Conservation (phyloP, 1,140 invertebrate genomes). For the Drosophila triauraria region DNA sequence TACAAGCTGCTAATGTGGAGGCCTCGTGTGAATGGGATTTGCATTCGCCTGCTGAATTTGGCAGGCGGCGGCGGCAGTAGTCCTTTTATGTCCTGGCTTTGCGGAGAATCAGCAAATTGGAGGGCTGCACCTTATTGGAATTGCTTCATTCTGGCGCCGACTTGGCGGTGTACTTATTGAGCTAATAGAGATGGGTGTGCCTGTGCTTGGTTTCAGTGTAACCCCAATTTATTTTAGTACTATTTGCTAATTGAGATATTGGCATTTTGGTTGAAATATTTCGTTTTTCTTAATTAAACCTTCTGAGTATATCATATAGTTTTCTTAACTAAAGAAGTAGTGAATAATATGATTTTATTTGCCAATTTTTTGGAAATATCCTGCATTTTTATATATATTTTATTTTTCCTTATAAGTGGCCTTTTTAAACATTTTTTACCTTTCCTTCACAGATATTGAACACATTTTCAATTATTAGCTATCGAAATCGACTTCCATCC, state of each 20-base stretch:
- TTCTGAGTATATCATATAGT: too few relatives aligned
- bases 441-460: background rate
- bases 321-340: too few relatives aligned
- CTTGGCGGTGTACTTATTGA: constrained; percentile 17
- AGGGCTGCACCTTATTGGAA: constrained; percentile 38
- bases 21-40: constrained; percentile 40
- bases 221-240: constrained; percentile 7
- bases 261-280: too few relatives aligned
- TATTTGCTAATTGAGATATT: background rate
- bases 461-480: constrained; percentile 12
- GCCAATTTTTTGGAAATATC: too few relatives aligned
- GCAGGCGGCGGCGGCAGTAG: constrained; percentile 37
- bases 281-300: too few relatives aligned
- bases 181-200: constrained; percentile 2
- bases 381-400: background rate
- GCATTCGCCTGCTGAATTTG: constrained; percentile 45
- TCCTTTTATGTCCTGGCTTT: constrained; percentile 45
- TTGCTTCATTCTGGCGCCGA: constrained; percentile 28
- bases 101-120: constrained; percentile 27
- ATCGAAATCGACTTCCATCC: constrained; percentile 1
- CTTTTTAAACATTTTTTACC: background rate
- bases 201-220: constrained; percentile 20
- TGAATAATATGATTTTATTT: too few relatives aligned
- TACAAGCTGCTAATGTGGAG: constrained; percentile 76
- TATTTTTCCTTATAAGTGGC: background rate